phyloP scores from a whole-genome alignment of 2,113 vertebrate species.

The Nasalis larvatus region DNA sequence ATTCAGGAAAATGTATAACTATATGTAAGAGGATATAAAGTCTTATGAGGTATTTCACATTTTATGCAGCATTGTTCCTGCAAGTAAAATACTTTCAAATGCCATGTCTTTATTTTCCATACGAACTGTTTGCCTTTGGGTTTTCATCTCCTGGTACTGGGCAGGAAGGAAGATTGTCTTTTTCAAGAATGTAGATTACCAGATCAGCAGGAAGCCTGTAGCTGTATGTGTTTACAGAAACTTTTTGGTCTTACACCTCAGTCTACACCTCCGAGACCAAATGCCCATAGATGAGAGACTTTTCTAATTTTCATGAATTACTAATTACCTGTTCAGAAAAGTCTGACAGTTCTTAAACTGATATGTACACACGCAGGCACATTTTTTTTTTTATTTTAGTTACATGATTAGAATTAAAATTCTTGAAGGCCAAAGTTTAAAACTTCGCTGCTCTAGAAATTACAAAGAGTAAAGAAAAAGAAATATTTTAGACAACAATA shows the following conservation, averaged over 20 bases:
- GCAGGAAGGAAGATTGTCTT: background rate
- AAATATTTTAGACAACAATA: background rate
- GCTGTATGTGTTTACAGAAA: background rate
- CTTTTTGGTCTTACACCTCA: conserved; percentile 17
- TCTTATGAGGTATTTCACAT: background rate
- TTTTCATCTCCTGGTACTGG: background rate
- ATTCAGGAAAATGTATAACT: background rate
- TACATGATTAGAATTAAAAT: conserved; percentile 33
- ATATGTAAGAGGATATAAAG: background rate
- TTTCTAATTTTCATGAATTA: conserved; percentile 64
- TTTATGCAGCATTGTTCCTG: background rate
- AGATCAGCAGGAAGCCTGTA: background rate
- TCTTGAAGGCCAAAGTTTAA: conserved; percentile 36
- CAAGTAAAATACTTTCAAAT: background rate
- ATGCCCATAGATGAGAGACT: conserved; percentile 23
- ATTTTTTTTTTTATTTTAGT: background rate
- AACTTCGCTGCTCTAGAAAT: background rate
- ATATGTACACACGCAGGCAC: background rate
- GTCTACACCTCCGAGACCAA: conserved; percentile 45
- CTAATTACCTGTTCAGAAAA: conserved; percentile 57
- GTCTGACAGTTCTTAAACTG: conserved; percentile 36
- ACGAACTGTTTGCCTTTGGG: background rate
- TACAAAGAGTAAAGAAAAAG: background rate
- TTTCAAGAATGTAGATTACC: background rate
- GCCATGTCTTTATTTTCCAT: background rate